Evolutionary conservation across 2,888 invertebrate species (phyloP).

Genomic region (Catocala fraxini): DNA sequence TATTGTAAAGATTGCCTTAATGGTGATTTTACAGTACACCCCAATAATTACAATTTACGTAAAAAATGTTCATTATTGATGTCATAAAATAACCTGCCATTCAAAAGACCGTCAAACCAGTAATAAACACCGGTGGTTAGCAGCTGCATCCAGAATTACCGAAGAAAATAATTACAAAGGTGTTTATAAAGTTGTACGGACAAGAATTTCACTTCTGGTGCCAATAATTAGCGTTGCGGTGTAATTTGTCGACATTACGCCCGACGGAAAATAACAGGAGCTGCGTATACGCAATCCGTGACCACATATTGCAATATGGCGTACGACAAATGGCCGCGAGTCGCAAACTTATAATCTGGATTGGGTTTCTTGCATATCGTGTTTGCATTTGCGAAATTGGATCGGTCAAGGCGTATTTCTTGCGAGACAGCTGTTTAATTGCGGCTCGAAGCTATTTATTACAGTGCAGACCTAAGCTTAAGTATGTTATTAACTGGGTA

Average conservation of each 20-base stretch:
- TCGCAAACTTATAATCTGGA: constrained; percentile 73
- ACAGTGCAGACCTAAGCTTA: constrained; percentile 37
- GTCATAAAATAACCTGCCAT: constrained; percentile 37
- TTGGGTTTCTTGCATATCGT: constrained; percentile 78
- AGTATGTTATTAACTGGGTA: constrained; percentile 50
- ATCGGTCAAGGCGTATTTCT: constrained; percentile 56
- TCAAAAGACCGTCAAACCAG: constrained; percentile 30
- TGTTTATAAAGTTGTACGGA: constrained; percentile 52
- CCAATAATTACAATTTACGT: background rate
- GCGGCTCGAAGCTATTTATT: constrained; percentile 54
- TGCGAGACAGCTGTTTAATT: constrained; percentile 65
- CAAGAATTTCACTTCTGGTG: constrained; percentile 59
- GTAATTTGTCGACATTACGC: constrained; percentile 81
- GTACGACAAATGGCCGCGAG: constrained; percentile 77
- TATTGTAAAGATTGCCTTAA: no score
- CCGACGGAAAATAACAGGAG: constrained; percentile 79
- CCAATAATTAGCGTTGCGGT: constrained; percentile 71
- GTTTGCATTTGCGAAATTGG: constrained; percentile 69
- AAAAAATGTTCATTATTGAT: constrained; percentile 31
- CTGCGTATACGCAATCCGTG: constrained; percentile 69
- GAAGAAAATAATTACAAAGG: constrained; percentile 46
- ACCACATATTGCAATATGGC: constrained; percentile 66
- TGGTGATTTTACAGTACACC: no score
- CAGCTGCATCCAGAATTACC: constrained; percentile 48
- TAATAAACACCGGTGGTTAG: constrained; percentile 25